Percentiles rank a stretch among this genome's conserved stretches.
These are phyloP conservation scores for Hemicentrotus pulcherrimus DNA, from an alignment of 35 echinoderm and acorn worm genomes.

Conservation along the genomic window DNA sequence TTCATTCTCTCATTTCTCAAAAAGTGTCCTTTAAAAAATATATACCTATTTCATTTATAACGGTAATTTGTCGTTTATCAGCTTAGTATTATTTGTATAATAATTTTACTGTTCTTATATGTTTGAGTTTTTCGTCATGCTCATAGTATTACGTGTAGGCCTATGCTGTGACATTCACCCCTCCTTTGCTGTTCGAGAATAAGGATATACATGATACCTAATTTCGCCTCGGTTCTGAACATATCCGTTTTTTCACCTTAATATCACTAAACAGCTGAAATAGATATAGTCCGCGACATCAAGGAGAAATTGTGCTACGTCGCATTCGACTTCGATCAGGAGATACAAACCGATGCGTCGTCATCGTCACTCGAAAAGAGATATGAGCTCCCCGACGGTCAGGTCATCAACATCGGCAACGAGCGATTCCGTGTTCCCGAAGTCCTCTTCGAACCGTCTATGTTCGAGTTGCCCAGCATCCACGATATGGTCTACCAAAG, in stretches of 20 bases:
- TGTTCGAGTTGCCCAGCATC: conserved; percentile 70
- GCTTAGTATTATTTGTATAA: no score
- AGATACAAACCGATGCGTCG: conserved; percentile 75
- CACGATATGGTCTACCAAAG: conserved; percentile 84
- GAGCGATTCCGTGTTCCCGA: conserved; percentile 81
- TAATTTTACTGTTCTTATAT: no score
- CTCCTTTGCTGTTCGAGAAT: no score
- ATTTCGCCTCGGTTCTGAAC: neutral
- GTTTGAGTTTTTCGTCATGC: no score
- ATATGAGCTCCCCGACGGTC: conserved; percentile 89
- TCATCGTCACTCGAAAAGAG: conserved; percentile 85
- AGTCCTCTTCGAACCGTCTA: conserved; percentile 63
- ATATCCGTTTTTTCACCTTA: no score
- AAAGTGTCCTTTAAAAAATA: no score
- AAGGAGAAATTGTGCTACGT: conserved; percentile 92
- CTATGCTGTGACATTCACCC: no score
- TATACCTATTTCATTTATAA: no score
- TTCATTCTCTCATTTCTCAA: no score
- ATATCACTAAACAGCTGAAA: conserved; percentile 63
- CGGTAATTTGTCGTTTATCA: no score
- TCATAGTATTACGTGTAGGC: no score
- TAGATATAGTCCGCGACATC: conserved; percentile 95
- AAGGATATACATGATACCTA: no score
- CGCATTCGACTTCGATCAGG: conserved; percentile 86
- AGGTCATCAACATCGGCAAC: conserved; percentile 93